Percentiles rank a stretch among this genome's conserved stretches.
Evolutionary conservation across 2,888 invertebrate genomes (phyloP).

Genomic region (Apotomis capreana): DNA sequence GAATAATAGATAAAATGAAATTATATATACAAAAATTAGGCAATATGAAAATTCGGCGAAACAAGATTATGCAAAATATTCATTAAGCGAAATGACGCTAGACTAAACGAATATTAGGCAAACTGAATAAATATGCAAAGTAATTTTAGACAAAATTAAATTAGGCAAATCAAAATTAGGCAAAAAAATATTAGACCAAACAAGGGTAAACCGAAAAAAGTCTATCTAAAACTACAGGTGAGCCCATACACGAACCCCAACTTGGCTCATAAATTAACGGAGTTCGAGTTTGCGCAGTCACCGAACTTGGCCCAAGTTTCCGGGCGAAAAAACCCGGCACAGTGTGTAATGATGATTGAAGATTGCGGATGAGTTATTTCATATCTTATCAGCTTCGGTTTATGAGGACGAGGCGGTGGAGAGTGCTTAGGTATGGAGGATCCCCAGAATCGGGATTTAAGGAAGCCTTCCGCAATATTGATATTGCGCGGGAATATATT

Average conservation of each 20-base stretch:
- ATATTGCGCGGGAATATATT: background rate
- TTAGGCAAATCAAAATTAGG: too few relatives aligned
- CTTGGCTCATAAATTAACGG: slow-evolving; percentile 29
- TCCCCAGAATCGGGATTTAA: background rate
- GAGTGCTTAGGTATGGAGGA: background rate
- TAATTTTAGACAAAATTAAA: too few relatives aligned
- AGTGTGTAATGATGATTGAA: slow-evolving; percentile 37
- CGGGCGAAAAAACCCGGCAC: slow-evolving; percentile 1
- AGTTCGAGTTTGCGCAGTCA: slow-evolving; percentile 4
- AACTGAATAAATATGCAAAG: too few relatives aligned
- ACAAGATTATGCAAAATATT: too few relatives aligned
- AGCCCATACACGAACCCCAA: slow-evolving; percentile 24
- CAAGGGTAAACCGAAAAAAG: too few relatives aligned
- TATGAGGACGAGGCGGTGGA: slow-evolving; percentile 2
- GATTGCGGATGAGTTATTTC: slow-evolving; percentile 28
- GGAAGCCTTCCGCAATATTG: slow-evolving; percentile 1
- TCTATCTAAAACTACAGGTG: slow-evolving; percentile 6
- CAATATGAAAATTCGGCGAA: too few relatives aligned
- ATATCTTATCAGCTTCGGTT: slow-evolving; percentile 27
- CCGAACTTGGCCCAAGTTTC: slow-evolving; percentile 19
- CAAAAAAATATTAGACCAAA: too few relatives aligned
- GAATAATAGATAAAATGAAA: too few relatives aligned
- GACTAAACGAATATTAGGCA: too few relatives aligned
- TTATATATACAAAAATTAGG: too few relatives aligned
- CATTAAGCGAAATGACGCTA: too few relatives aligned